These are phyloP conservation scores for Sciurus vulgaris DNA, from an alignment of 2,797 vertebrate species.

Conservation along the genomic window DNA sequence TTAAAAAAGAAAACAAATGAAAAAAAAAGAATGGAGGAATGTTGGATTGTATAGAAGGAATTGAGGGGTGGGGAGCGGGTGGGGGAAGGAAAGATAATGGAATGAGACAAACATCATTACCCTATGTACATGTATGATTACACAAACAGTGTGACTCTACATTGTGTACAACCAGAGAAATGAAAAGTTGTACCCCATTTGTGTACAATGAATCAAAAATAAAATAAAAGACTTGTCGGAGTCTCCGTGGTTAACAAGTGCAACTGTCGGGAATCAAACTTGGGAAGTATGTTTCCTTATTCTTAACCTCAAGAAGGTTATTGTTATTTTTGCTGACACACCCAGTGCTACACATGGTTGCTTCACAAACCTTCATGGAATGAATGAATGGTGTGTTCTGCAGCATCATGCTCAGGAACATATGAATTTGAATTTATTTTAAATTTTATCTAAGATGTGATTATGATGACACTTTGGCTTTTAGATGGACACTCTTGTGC, in stretches of 20 bases:
- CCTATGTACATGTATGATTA: too few species aligned
- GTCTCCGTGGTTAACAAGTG: not conserved
- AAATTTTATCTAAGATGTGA: conserved; percentile 22
- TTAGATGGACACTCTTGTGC: not conserved
- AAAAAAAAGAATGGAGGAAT: too few species aligned
- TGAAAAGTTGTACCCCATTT: too few species aligned
- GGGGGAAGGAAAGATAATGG: too few species aligned
- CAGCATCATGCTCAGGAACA: not conserved
- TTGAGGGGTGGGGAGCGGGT: too few species aligned
- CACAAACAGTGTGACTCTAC: too few species aligned
- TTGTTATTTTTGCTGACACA: not conserved
- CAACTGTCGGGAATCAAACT: not conserved
- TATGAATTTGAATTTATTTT: conserved; percentile 55
- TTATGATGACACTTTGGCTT: not conserved
- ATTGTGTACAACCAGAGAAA: too few species aligned
- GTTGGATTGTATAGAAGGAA: too few species aligned
- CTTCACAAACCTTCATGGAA: not conserved
- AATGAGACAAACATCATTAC: too few species aligned
- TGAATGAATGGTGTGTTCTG: not conserved
- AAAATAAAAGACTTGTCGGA: not conserved
- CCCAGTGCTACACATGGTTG: not conserved
- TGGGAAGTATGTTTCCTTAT: not conserved
- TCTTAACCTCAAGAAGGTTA: not conserved
- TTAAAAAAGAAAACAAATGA: too few species aligned
- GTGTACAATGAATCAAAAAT: too few species aligned